Conservation (phyloP, 1,140 invertebrate species). For the Oppia nitens region DNA sequence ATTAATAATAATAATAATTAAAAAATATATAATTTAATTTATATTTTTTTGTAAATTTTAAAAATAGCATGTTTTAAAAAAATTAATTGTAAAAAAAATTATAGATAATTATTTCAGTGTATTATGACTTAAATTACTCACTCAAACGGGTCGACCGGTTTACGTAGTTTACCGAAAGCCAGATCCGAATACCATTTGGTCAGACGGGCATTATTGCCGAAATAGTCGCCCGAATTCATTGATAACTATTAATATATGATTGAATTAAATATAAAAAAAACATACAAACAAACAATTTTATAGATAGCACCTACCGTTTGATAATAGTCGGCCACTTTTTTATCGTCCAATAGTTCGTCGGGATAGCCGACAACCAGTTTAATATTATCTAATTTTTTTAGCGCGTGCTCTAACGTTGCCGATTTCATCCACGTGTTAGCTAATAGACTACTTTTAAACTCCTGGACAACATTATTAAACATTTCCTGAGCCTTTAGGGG, state of each 20-base stretch:
- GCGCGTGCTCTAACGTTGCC: constrained; percentile 56
- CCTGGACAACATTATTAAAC: constrained; percentile 21
- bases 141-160: neutral
- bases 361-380: constrained; percentile 33
- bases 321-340: constrained; percentile 27
- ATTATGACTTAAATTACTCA: no score
- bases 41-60: no score
- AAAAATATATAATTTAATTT: no score
- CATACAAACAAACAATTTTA: neutral
- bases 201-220: neutral
- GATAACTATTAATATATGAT: neutral
- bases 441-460: constrained; percentile 33
- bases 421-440: constrained; percentile 81
- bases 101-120: no score
- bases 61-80: no score
- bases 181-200: neutral
- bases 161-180: neutral
- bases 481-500: constrained; percentile 31
- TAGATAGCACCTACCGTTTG: constrained; percentile 25
- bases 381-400: constrained; percentile 30
- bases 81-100: no score
- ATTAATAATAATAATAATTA: no score
- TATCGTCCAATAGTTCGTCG: constrained; percentile 30
- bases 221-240: neutral
- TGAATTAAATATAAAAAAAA: neutral